Evolutionary conservation across 2,797 vertebrate genomes (phyloP).

Genomic region (Selene dorsalis): DNA sequence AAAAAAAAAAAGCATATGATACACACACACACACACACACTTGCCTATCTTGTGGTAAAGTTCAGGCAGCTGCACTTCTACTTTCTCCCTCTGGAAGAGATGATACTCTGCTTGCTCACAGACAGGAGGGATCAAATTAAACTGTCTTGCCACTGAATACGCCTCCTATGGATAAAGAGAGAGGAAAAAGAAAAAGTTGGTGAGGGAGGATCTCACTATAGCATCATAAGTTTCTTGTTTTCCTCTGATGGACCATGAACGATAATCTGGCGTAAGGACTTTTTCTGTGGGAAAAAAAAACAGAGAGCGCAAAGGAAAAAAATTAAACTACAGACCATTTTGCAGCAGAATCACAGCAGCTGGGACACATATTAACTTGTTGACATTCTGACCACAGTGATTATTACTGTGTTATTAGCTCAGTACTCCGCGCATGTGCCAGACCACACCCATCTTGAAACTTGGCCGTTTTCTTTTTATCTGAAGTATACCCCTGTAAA

Average conservation of each 20-base stretch:
- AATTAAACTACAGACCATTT: too few relatives aligned
- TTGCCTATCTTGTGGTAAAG: constrained; percentile 98
- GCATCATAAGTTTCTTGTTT: background rate
- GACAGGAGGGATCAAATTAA: constrained; percentile 97
- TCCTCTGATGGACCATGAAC: background rate
- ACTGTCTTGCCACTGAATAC: constrained; percentile 97
- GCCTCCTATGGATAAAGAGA: constrained; percentile 87
- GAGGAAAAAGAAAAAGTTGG: background rate
- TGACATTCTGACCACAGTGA: too few relatives aligned
- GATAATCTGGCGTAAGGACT: background rate
- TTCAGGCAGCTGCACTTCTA: constrained; percentile 97
- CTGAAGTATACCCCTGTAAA: too few relatives aligned
- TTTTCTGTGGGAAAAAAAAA: background rate
- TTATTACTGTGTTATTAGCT: too few relatives aligned
- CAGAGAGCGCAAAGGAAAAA: background rate
- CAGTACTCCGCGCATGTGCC: too few relatives aligned
- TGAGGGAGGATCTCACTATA: background rate
- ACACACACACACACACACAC: constrained; percentile 34
- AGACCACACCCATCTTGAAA: too few relatives aligned
- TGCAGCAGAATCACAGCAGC: too few relatives aligned
- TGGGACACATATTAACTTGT: too few relatives aligned
- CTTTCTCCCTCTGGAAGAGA: constrained; percentile 98
- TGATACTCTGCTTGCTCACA: constrained; percentile 99
- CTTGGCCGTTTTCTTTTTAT: too few relatives aligned
- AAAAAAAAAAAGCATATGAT: constrained; percentile 36